phyloP scores from a whole-genome alignment of 2,888 invertebrate genomes.

The Xestia sexstrigata region DNA sequence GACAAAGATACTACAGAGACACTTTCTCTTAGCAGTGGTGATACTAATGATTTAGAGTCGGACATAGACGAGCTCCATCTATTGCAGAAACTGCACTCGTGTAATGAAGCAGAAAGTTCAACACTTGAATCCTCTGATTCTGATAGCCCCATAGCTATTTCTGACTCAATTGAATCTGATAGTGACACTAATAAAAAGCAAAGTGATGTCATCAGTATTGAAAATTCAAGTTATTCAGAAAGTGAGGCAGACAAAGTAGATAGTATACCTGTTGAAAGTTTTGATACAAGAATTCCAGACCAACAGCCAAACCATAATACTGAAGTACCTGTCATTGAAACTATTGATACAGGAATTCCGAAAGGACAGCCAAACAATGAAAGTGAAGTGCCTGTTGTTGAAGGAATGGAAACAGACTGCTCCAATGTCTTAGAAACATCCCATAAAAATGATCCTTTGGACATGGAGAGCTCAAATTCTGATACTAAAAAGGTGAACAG shows the following conservation, averaged over 20 bases:
- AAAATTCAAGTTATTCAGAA: constrained; percentile 87
- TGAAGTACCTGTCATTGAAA: constrained; percentile 6
- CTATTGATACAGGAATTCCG: constrained; percentile 4
- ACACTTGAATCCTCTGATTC: constrained; percentile 79
- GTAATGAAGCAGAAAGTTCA: constrained; percentile 76
- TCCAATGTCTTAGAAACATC: constrained; percentile 4
- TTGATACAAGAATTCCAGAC: constrained; percentile 4
- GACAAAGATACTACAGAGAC: constrained; percentile 61
- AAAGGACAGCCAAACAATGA: constrained; percentile 1
- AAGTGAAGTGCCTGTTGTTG: background rate
- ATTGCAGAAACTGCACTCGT: constrained; percentile 82
- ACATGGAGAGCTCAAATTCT: constrained; percentile 28
- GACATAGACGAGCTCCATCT: constrained; percentile 85
- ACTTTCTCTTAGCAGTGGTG: constrained; percentile 75
- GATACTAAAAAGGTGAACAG: constrained; percentile 56
- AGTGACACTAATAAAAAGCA: constrained; percentile 70
- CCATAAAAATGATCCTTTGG: background rate
- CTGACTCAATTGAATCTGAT: constrained; percentile 79
- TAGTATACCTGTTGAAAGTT: constrained; percentile 10
- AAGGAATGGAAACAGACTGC: constrained; percentile 63
- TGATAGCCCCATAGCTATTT: constrained; percentile 81
- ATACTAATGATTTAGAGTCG: constrained; percentile 76
- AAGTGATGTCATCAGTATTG: constrained; percentile 84
- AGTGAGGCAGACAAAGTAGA: constrained; percentile 70
- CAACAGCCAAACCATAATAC: constrained; percentile 1